Percentiles rank a stretch among this genome's conserved stretches.
Evolutionary conservation across 1,140 invertebrate genomes (phyloP).

Genomic region (Zaprionus gabonicus): DNA sequence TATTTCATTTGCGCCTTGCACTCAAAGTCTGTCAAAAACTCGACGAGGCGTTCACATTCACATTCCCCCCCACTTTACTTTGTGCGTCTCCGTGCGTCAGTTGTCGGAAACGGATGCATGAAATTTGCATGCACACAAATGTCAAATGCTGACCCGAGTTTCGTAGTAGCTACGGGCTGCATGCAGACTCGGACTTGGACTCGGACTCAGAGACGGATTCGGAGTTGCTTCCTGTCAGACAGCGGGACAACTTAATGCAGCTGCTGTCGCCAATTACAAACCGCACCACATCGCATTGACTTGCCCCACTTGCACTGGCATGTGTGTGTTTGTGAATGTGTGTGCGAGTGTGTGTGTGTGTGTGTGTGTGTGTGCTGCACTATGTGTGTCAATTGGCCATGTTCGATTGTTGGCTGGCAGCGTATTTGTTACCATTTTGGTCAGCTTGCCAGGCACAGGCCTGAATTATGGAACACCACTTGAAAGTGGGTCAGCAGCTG

Average conservation of each 20-base stretch:
- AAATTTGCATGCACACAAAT: slow-evolving; percentile 57
- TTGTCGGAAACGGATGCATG: slow-evolving; percentile 58
- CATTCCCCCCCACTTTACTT: neutral
- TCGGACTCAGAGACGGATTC: slow-evolving; percentile 1
- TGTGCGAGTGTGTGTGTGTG: slow-evolving; percentile 1
- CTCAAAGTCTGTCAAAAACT: slow-evolving; percentile 41
- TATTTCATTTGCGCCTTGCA: slow-evolving; percentile 56
- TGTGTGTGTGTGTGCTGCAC: neutral
- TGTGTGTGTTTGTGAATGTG: neutral
- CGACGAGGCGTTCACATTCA: neutral
- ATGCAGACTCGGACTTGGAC: slow-evolving; percentile 15
- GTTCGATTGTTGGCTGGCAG: slow-evolving; percentile 3
- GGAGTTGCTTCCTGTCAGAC: slow-evolving; percentile 46
- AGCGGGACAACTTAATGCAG: slow-evolving; percentile 41
- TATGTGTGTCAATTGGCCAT: slow-evolving; percentile 6
- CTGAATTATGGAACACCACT: neutral
- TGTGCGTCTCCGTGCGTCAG: neutral
- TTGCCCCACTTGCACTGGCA: slow-evolving; percentile 13
- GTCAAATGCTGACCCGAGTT: slow-evolving; percentile 30
- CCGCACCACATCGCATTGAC: slow-evolving; percentile 29
- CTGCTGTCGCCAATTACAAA: slow-evolving; percentile 68
- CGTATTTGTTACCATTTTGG: neutral
- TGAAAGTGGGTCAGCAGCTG: neutral
- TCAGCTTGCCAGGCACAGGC: neutral
- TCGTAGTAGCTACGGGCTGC: neutral